A percentile compares a stretch with the other conserved stretches of the same genome.
Evolutionary conservation across 2,113 vertebrate species (phyloP).

Genomic region (Xiphias gladius): DNA sequence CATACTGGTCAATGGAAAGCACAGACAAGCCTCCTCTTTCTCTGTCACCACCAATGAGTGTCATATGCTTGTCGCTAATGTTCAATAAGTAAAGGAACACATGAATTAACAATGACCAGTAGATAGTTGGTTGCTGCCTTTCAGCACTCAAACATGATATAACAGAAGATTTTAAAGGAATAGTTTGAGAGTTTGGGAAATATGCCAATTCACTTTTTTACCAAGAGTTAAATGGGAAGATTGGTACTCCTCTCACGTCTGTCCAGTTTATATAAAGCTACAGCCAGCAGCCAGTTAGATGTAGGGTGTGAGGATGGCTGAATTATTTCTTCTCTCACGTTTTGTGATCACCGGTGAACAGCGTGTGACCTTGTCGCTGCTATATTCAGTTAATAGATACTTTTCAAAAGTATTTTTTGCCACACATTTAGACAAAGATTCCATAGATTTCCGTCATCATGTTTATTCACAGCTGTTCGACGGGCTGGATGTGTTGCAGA

Average conservation of each 20-base stretch:
- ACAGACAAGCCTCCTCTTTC: conserved; percentile 41
- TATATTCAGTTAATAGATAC: no score
- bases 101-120: conserved; percentile 62
- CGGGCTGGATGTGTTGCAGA: conserved; percentile 80
- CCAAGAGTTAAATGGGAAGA: not conserved
- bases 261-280: not conserved
- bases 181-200: not conserved
- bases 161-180: conserved; percentile 16
- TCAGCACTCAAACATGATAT: not conserved
- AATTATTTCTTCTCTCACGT: no score
- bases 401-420: no score
- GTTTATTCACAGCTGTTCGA: conserved; percentile 76
- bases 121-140: conserved; percentile 21
- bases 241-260: not conserved
- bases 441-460: not conserved
- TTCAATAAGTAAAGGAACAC: conserved; percentile 71
- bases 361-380: no score
- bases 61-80: conserved; percentile 34
- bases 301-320: no score
- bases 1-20: conserved; percentile 48
- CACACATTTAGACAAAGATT: no score
- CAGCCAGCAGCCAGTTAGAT: no score
- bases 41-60: conserved; percentile 38
- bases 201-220: not conserved
- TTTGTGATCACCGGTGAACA: no score